Conservation (phyloP, 53 echinoderm and acorn worm genomes). For the Actinopyga echinites region DNA sequence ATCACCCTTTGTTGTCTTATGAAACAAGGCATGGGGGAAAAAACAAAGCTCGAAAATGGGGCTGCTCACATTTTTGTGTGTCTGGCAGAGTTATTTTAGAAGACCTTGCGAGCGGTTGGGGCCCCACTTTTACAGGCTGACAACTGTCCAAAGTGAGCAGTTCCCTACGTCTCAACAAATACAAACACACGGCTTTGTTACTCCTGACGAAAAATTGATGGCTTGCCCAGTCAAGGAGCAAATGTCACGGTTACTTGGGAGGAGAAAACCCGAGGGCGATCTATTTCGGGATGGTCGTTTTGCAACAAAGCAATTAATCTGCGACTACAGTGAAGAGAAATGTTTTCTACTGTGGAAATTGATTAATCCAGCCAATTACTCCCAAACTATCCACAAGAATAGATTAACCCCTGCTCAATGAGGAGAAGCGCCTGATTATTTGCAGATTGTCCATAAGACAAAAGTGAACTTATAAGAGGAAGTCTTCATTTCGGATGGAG, state of each 20-base stretch:
- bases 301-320: conserved; percentile 33
- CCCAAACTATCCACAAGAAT: too few relatives aligned
- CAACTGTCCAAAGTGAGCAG: conserved; percentile 18
- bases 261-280: conserved; percentile 27
- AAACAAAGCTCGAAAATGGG: conserved; percentile 10
- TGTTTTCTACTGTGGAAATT: too few relatives aligned
- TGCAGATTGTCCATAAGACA: too few relatives aligned
- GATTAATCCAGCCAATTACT: too few relatives aligned
- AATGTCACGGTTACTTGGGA: conserved; percentile 15
- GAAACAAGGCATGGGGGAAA: background rate
- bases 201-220: conserved; percentile 40
- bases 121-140: conserved; percentile 19
- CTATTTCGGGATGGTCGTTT: conserved; percentile 21
- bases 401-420: too few relatives aligned
- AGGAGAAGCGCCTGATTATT: too few relatives aligned
- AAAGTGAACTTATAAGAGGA: too few relatives aligned
- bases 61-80: conserved; percentile 24
- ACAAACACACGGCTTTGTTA: conserved; percentile 34
- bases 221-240: conserved; percentile 28
- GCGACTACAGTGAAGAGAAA: too few relatives aligned
- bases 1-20: too few relatives aligned
- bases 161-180: conserved; percentile 12
- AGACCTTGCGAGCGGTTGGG: conserved; percentile 2
- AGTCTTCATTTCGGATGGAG: too few relatives aligned
- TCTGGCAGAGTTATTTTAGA: background rate